phyloP scores from a whole-genome alignment of 2,888 invertebrate species.

The Cantharis rustica region DNA sequence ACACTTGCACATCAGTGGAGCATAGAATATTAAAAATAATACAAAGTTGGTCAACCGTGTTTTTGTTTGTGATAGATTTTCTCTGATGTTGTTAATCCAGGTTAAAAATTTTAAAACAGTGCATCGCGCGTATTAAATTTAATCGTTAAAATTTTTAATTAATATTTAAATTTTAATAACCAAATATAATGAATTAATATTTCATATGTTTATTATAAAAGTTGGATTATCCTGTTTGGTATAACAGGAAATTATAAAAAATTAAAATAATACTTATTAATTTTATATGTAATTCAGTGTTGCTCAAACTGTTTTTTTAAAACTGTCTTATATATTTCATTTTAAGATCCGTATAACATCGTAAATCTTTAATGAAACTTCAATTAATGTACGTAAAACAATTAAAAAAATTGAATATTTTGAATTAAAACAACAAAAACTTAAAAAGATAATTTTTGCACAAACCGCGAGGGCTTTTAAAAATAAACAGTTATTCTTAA shows the following conservation, averaged over 20 bases:
- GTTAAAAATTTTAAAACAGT: slow-evolving; percentile 19
- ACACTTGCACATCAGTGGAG: slow-evolving; percentile 29
- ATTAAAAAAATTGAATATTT: too few relatives aligned
- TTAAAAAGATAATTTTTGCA: too few relatives aligned
- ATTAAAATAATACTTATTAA: neutral
- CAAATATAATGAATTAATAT: neutral
- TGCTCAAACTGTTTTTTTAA: neutral
- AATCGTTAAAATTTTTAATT: neutral
- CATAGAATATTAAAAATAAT: slow-evolving; percentile 25
- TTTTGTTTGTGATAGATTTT: slow-evolving; percentile 16
- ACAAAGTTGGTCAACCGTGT: slow-evolving; percentile 25
- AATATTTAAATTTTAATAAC: neutral
- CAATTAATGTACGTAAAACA: too few relatives aligned
- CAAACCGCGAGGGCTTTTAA: too few relatives aligned
- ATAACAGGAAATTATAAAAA: neutral
- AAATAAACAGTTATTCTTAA: too few relatives aligned
- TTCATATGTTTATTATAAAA: neutral
- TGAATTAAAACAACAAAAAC: too few relatives aligned
- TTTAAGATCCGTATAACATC: too few relatives aligned
- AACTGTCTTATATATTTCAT: too few relatives aligned
- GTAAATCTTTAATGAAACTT: too few relatives aligned
- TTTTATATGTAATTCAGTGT: neutral
- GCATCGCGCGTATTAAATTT: neutral
- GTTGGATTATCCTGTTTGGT: neutral
- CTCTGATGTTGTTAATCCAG: slow-evolving; percentile 25